Evolutionary conservation across 2,797 vertebrate species (phyloP), one percentile per base, ranked within the genome.

Genomic region (Carcharodon carcharias): DNA sequence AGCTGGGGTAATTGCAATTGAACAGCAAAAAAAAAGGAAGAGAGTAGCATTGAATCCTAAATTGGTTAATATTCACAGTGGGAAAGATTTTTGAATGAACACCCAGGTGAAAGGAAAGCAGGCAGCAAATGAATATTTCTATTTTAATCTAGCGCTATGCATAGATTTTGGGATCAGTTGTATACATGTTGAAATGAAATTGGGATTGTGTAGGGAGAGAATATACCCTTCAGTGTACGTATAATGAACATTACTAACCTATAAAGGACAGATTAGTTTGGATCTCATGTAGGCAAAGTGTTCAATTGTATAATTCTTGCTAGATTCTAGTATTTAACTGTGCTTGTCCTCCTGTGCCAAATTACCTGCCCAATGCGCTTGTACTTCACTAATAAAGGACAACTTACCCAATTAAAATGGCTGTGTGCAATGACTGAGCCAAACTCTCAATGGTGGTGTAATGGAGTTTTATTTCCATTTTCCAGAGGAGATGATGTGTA

Each of bases 271-370:
- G 35, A 40, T 92, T 93, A 93, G 28, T 16, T 85, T 85, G 40
- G 4, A 85, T 18, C n/a, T 18, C 40, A 85, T 50, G 80, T 40
- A 65, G 61, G 35, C 91, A 93, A n/a, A 40, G 61, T 93, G 16
- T 93, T 65, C 91, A 93, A 93, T 8, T 65, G 61, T 65, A 40
- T 45, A 61, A 93, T 3, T 65, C 58, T 95, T 54, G 50, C 69
- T 54, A 14, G 28, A 54, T 56, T 95, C 50, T 73, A 56, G 28
- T 73, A 35, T 56, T 93, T 92, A 92, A 63, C 65, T 40, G 91
- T 31, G 69, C 94, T 54, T 95, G 67, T 73, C 67, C 50, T 88
- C 45, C 69, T 95, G 94, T 95, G 94, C 94, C 94, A 95, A 73
- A 71, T 67, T 56, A 71, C 5, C 56, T 95, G 94, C 45, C 94